Evolutionary conservation across 2,113 vertebrate species (phyloP).

Genomic region (Siphamia tubifer): DNA sequence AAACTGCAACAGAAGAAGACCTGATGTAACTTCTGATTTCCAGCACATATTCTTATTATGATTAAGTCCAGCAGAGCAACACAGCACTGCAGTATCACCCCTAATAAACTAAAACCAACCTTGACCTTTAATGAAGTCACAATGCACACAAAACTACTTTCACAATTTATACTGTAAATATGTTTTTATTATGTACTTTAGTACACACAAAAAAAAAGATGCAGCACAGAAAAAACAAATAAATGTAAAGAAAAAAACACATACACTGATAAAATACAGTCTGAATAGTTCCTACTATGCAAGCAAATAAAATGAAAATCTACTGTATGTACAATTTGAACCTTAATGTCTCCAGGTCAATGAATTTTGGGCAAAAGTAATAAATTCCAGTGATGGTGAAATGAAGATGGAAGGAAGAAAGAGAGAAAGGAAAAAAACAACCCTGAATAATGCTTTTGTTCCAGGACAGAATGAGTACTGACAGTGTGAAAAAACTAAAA

Average conservation of each 20-base stretch:
- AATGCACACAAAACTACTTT: not conserved
- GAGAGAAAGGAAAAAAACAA: conserved; percentile 17
- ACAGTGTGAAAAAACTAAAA: conserved; percentile 26
- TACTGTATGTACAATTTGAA: conserved; percentile 66
- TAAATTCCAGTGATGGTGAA: not conserved
- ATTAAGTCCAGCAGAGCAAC: conserved; percentile 5
- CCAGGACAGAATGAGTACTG: conserved; percentile 8
- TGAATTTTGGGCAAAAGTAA: no score
- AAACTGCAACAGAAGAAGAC: conserved; percentile 21
- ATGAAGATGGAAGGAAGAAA: conserved; percentile 31
- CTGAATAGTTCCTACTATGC: conserved; percentile 34
- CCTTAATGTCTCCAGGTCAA: conserved; percentile 55
- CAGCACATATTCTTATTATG: not conserved
- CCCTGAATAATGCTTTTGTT: conserved; percentile 12
- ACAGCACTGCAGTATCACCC: no score
- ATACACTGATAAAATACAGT: conserved; percentile 22
- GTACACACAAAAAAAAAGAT: conserved; percentile 53
- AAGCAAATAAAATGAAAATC: conserved; percentile 49
- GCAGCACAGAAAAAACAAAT: conserved; percentile 23
- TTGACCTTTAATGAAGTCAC: no score
- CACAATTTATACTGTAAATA: conserved; percentile 60
- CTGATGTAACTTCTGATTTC: not conserved
- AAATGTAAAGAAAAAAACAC: conserved; percentile 12
- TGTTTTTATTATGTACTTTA: conserved; percentile 72
- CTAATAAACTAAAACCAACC: no score